Conservation (phyloP, 2,888 invertebrate genomes). For the Andrena haemorrhoa region DNA sequence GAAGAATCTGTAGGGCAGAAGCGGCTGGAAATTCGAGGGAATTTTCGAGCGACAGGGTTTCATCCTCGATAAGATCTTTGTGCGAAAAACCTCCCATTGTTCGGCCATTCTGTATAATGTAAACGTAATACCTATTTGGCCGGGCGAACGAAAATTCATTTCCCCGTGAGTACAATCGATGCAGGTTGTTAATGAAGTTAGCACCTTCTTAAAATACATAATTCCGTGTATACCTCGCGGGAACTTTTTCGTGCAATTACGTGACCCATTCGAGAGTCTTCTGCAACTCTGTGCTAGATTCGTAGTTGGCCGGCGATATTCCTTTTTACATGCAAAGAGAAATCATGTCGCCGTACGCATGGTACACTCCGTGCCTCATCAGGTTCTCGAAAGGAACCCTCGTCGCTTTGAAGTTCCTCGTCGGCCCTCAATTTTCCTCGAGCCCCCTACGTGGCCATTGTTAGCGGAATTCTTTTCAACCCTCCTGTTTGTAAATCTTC, state of each 20-base stretch:
- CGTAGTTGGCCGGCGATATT: background rate
- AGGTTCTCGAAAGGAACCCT: background rate
- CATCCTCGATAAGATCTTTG: constrained; percentile 39
- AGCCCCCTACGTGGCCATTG: constrained; percentile 46
- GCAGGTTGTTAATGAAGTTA: background rate
- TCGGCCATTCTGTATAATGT: constrained; percentile 1
- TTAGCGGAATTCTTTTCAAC: constrained; percentile 59
- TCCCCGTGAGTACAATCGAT: background rate
- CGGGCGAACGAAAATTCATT: constrained; percentile 8
- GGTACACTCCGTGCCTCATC: background rate
- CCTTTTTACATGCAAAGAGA: background rate
- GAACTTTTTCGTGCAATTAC: no score
- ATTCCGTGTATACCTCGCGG: background rate
- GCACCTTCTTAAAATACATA: background rate
- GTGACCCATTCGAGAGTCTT: no score
- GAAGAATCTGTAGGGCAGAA: constrained; percentile 17
- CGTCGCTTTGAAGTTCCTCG: constrained; percentile 34
- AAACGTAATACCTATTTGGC: constrained; percentile 7
- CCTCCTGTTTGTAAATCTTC: constrained; percentile 42
- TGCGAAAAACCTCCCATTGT: constrained; percentile 14
- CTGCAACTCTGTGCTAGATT: no score
- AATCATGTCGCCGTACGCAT: background rate
- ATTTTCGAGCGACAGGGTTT: constrained; percentile 37
- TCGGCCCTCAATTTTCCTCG: constrained; percentile 42
- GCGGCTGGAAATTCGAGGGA: constrained; percentile 31